Base-by-base conservation (phyloP, 2,113 vertebrate genomes). In the Xenopus laevis region DNA sequence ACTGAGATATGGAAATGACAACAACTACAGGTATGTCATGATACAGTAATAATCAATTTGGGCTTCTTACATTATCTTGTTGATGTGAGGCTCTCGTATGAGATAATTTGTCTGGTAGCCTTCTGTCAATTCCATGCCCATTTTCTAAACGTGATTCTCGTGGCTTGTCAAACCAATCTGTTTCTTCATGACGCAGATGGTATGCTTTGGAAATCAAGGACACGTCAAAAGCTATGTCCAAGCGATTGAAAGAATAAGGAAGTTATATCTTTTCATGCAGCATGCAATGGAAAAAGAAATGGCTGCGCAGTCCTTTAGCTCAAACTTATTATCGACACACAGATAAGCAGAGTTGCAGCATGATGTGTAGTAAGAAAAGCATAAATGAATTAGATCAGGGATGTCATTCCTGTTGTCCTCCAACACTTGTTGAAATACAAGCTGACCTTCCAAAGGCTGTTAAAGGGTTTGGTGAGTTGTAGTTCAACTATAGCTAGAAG, bases 81-180 rank as follows among this genome's bases (percentile, higher is more conserved):
- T 92, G 90, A 72, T 88, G 90, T 75, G 82, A 80, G 52, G 81
- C 84, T 64, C 87, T 89, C 66, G 87, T 86, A 71, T 85, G 89
- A 67, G 88, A 47, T 78, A 92, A 71, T 83, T 91, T 92, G 82
- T 91, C 91, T 83, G 95, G 93, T 11, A 93, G 89, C 88, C 93
- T 95, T 81, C 92, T 86, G 78, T 97, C 94, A 50, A 89, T 84
- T 68, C 86, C 84, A 23, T 92, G 94, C 82, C 93, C 93, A n/a
- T 89, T 90, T 79, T 93, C 93, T 82, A 91, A 80, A 71, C 92
- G 93, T 69, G 94, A 92, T 45, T 97, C 95, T 62, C 94, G 93
- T 81, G 97, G 97, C 82, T 98, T 99, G 88, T 99, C 97, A 89
- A 99, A 99, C 97, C 97, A 99, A 87, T 99, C 97, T 23, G 97